Percentiles rank a stretch among this genome's conserved stretches.
phyloP scores from a whole-genome alignment of 2,888 invertebrate species.

The Chaitophorus viminalis region DNA sequence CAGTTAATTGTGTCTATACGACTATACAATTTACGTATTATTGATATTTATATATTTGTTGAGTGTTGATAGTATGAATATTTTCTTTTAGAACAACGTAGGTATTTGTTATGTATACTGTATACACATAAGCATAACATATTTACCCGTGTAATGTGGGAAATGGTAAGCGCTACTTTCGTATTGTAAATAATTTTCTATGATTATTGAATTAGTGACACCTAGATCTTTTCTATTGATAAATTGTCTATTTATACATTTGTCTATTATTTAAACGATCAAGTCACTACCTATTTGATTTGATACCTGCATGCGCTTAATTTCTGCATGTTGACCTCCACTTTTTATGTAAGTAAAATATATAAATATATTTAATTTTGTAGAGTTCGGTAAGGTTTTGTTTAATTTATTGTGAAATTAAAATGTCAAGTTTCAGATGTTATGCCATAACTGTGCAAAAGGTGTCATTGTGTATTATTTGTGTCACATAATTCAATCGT shows the following conservation, averaged over 20 bases:
- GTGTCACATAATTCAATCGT: too few species aligned
- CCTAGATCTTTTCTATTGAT: constrained; percentile 41
- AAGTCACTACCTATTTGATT: neutral
- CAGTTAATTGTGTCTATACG: neutral
- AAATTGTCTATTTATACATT: constrained; percentile 9
- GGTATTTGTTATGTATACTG: neutral
- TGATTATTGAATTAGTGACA: constrained; percentile 50
- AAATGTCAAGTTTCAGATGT: neutral
- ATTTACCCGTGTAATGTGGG: neutral
- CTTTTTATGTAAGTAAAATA: neutral
- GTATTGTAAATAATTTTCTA: constrained; percentile 1
- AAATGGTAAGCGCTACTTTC: constrained; percentile 7
- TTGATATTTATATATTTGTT: neutral
- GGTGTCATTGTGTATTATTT: too few species aligned
- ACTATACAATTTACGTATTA: neutral
- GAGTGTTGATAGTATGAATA: neutral
- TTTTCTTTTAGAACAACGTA: neutral
- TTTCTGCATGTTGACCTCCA: neutral
- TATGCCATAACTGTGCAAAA: too few species aligned
- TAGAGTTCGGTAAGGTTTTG: neutral
- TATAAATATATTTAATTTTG: neutral
- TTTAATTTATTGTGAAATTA: neutral
- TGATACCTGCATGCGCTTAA: neutral
- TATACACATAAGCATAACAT: too few species aligned
- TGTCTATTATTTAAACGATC: neutral